Base-by-base conservation (phyloP, 1,140 invertebrate species). In the Adelges cooleyi region DNA sequence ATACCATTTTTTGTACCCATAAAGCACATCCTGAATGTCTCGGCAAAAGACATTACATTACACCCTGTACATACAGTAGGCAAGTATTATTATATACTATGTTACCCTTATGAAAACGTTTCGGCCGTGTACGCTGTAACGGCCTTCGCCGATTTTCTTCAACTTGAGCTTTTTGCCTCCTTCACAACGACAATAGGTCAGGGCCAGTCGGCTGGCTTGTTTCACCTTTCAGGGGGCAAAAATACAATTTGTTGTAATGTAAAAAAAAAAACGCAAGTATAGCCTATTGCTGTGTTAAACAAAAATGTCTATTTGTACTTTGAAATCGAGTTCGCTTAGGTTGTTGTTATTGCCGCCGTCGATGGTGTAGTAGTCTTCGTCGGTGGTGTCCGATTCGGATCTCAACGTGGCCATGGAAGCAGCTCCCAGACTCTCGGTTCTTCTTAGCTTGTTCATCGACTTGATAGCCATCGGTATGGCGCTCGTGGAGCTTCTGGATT, bases 61-160 rank as follows among this genome's bases (percentile, higher is more conserved):
- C n/a, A n/a, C n/a, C n/a, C n/a, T n/a, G n/a, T n/a, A n/a, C n/a
- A n/a, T n/a, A n/a, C n/a, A n/a, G n/a, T n/a, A n/a, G n/a, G n/a
- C n/a, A n/a, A n/a, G 17, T 9, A 49, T 49, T 9, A 49, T 49
- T 17, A 17, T 9, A 49, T 9, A 49, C 17, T 44, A 68, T 69
- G 79, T 78, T 73, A 86, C 85, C 72, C 85, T 74, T 20, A 87
- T 82, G 72, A 89, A 89, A 29, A 89, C 86, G 70, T 86, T 89
- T 69, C 85, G 77, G 4, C 86, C 87, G n/a, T 85, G 86, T 71
- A 90, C 87, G 69, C 83, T 82, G 72, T 90, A 91, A 59, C 84
- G 82, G 4, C 87, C 87, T 75, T 90, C 87, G 20, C 86, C 86
- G 48, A 90, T 82, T 73, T 88, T 87, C 70, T 82, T 82, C 52